A percentile compares a stretch with the other conserved stretches of the same genome.
phyloP scores from a whole-genome alignment of 53 echinoderm and acorn worm species.

The Patiria pectinifera region DNA sequence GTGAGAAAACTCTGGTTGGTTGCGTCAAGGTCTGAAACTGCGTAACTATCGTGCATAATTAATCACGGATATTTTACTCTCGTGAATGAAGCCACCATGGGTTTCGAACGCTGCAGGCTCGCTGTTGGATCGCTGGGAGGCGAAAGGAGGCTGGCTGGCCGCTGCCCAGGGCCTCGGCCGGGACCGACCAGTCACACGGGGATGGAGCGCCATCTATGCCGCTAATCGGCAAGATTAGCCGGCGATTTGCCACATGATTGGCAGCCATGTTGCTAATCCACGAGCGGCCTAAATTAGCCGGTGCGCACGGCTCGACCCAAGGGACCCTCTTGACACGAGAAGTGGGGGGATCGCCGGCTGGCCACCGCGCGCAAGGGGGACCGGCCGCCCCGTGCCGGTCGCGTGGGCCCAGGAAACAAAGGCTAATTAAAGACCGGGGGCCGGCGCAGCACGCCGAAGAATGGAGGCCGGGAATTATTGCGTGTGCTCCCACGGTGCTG shows the following conservation, averaged over 20 bases:
- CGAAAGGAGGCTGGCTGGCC: no score
- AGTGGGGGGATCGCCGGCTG: conserved; percentile 30
- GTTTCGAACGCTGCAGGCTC: not conserved
- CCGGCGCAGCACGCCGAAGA: conserved; percentile 30
- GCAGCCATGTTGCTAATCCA: conserved; percentile 45
- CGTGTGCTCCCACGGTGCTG: conserved; percentile 64
- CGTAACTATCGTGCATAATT: conserved; percentile 54
- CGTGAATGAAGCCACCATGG: conserved; percentile 44
- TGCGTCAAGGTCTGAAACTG: conserved; percentile 22
- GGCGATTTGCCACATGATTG: conserved; percentile 49
- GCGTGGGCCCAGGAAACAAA: conserved; percentile 62
- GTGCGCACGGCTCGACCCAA: conserved; percentile 37
- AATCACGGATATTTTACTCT: conserved; percentile 56
- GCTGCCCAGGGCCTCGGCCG: not conserved
- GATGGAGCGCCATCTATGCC: conserved; percentile 10
- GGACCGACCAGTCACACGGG: conserved; percentile 10
- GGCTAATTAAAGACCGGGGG: conserved; percentile 62
- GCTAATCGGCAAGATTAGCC: conserved; percentile 53
- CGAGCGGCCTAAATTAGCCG: conserved; percentile 38
- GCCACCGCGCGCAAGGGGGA: not conserved
- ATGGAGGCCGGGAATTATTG: conserved; percentile 37
- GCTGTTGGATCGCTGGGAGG: not conserved
- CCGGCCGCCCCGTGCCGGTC: conserved; percentile 26
- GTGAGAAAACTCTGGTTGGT: conserved; percentile 38
- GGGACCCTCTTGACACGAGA: conserved; percentile 10